Evolutionary conservation across 2,888 invertebrate species (phyloP).

Genomic region (Zaprionus bogoriensis): DNA sequence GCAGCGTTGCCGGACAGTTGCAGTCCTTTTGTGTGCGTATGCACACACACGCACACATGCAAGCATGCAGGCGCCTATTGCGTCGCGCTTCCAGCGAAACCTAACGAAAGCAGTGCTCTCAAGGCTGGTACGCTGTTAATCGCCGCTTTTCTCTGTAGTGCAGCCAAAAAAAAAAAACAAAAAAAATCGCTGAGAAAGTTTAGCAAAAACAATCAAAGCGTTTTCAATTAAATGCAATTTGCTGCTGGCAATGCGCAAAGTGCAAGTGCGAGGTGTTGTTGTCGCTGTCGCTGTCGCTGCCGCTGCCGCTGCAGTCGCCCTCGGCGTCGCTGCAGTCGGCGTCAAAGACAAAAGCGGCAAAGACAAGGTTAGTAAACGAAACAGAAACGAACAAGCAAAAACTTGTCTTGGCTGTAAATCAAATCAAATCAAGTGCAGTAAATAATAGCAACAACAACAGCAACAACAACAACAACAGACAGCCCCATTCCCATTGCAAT

Average conservation of each 20-base stretch:
- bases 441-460: slow-evolving; percentile 53
- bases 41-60: too few species aligned
- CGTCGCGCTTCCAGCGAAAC: too few species aligned
- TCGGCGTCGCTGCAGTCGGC: slow-evolving; percentile 5
- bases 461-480: slow-evolving; percentile 26
- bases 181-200: not conserved
- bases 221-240: slow-evolving; percentile 32
- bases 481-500: slow-evolving; percentile 42
- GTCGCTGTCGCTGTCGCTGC: slow-evolving; percentile 14
- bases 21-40: too few species aligned
- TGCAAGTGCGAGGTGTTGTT: slow-evolving; percentile 60
- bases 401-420: slow-evolving; percentile 73
- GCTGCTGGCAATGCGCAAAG: slow-evolving; percentile 32
- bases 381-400: slow-evolving; percentile 30
- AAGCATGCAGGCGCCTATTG: too few species aligned
- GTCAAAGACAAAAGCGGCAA: slow-evolving; percentile 64
- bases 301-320: slow-evolving; percentile 6
- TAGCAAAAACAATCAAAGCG: not conserved
- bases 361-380: slow-evolving; percentile 65
- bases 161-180: not conserved
- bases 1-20: slow-evolving; percentile 6
- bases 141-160: not conserved
- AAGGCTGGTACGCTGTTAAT: not conserved
- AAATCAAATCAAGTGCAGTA: slow-evolving; percentile 70
- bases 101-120: not conserved